phyloP scores from a whole-genome alignment of 2,888 invertebrate genomes.

The Melanargia galathea region DNA sequence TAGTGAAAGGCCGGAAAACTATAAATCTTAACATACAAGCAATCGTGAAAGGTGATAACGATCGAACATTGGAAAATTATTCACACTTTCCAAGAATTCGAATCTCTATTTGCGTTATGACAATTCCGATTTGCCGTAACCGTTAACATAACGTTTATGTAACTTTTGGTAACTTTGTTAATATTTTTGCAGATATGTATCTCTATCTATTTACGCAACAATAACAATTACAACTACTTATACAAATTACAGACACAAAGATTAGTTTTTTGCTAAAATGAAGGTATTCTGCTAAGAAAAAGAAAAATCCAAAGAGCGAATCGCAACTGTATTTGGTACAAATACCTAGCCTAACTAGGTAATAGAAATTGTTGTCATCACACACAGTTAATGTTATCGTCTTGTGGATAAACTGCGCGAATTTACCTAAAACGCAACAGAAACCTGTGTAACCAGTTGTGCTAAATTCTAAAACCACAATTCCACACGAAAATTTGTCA shows the following conservation, averaged over 20 bases:
- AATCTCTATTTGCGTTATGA: constrained; percentile 48
- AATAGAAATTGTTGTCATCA: neutral
- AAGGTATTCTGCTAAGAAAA: no score
- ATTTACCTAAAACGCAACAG: neutral
- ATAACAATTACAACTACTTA: no score
- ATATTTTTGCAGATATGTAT: neutral
- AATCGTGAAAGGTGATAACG: constrained; percentile 65
- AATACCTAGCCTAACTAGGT: neutral
- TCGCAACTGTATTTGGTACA: neutral
- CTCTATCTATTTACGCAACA: neutral
- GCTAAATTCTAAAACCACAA: constrained; percentile 4
- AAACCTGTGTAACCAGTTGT: constrained; percentile 13
- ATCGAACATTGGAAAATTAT: constrained; percentile 53
- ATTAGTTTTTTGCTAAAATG: neutral
- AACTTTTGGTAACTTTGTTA: constrained; percentile 16
- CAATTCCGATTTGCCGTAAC: constrained; percentile 32
- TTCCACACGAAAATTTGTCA: constrained; percentile 12
- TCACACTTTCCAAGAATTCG: constrained; percentile 62
- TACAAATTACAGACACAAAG: no score
- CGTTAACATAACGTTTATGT: constrained; percentile 23
- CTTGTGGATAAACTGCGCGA: neutral
- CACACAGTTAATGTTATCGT: neutral
- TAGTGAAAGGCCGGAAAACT: constrained; percentile 62
- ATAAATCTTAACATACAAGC: constrained; percentile 50
- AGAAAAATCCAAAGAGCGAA: neutral